Conservation (phyloP, 92 coral and sea anemone species). For the Desmophyllum pertusum region DNA sequence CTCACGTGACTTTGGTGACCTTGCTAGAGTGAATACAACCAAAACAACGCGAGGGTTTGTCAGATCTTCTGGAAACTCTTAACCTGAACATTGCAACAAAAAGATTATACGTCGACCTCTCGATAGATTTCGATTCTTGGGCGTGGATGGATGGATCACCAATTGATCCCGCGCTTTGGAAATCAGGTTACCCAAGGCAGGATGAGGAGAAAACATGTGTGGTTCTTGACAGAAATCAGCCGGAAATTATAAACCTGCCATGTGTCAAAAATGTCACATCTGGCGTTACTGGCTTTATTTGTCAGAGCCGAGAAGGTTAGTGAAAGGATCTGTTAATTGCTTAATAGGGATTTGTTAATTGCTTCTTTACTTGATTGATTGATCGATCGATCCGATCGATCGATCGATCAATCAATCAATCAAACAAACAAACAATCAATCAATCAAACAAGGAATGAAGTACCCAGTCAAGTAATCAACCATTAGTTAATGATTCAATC, state of each 20-base stretch:
- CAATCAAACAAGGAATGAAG: no score
- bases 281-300: neutral
- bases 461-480: no score
- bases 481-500: no score
- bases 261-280: neutral
- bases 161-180: neutral
- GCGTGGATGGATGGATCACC: neutral
- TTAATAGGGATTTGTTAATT: neutral
- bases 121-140: constrained; percentile 3
- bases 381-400: no score
- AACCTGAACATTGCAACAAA: neutral
- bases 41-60: neutral
- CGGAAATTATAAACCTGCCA: neutral
- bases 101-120: neutral
- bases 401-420: no score
- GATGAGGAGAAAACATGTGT: neutral
- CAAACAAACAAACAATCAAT: no score
- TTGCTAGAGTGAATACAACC: neutral
- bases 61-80: neutral
- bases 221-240: neutral
- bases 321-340: neutral
- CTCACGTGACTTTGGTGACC: neutral
- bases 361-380: neutral
- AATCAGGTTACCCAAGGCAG: neutral
- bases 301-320: constrained; percentile 5